Percentiles rank a stretch among this genome's conserved stretches.
These are phyloP conservation scores for Anthopleura xanthogrammica DNA, from an alignment of 92 coral and sea anemone genomes.

Conservation along the genomic window DNA sequence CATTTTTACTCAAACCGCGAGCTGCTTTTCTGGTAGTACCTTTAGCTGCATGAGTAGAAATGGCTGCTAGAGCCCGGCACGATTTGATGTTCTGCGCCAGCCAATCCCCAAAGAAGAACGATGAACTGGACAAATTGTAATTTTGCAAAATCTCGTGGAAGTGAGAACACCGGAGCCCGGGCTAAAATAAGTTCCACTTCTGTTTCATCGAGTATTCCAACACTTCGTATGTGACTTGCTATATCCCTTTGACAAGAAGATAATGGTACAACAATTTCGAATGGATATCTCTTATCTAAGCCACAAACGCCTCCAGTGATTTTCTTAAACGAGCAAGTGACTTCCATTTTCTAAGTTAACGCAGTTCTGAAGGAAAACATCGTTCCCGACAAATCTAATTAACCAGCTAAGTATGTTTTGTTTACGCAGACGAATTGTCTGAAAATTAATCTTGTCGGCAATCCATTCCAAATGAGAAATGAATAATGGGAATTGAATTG, in stretches of 20 bases:
- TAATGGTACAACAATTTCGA: constrained; percentile 33
- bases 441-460: too few species aligned
- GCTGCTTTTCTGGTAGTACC: constrained; percentile 33
- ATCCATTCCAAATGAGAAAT: too few species aligned
- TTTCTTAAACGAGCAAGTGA: constrained; percentile 3
- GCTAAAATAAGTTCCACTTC: constrained; percentile 59
- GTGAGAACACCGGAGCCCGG: constrained; percentile 40
- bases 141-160: constrained; percentile 39
- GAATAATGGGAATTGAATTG: too few species aligned
- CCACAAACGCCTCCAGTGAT: constrained; percentile 31
- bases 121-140: constrained; percentile 61
- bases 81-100: constrained; percentile 54
- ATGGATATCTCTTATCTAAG: constrained; percentile 17
- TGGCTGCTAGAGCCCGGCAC: constrained; percentile 51
- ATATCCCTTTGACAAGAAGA: constrained; percentile 41
- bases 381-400: background rate
- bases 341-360: background rate
- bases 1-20: constrained; percentile 41
- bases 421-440: background rate
- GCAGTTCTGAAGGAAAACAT: background rate
- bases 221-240: constrained; percentile 34
- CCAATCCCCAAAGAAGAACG: constrained; percentile 61
- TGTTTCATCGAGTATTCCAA: constrained; percentile 36
- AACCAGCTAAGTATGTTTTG: background rate
- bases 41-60: constrained; percentile 27